These are phyloP conservation scores for Larimichthys polyactis DNA, from an alignment of 2,113 vertebrate genomes.

Conservation along the genomic window DNA sequence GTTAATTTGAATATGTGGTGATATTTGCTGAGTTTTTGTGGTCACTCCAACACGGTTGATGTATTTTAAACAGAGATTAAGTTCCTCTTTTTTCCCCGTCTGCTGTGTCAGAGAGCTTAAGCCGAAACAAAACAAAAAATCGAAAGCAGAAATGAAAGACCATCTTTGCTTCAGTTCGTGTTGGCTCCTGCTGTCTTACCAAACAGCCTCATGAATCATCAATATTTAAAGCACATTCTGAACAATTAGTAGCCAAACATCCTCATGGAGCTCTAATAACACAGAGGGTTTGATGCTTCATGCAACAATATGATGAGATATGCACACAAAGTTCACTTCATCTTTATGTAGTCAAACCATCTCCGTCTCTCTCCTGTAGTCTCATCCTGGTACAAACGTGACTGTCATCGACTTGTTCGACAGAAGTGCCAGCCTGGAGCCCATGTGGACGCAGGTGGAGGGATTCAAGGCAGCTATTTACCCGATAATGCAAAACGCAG, in stretches of 20 bases:
- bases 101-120: neutral
- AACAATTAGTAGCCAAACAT: constrained; percentile 10
- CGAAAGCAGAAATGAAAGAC: constrained; percentile 7
- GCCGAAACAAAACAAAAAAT: neutral
- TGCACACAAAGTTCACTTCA: neutral
- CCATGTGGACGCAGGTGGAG: constrained; percentile 92
- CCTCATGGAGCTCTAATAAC: neutral
- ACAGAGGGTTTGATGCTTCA: neutral
- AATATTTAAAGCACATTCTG: constrained; percentile 27
- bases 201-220: constrained; percentile 13
- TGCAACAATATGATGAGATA: neutral
- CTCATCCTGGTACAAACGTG: constrained; percentile 91
- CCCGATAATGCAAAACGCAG: constrained; percentile 91
- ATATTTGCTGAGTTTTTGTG: neutral
- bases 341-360: neutral
- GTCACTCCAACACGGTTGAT: neutral
- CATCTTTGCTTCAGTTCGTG: constrained; percentile 12
- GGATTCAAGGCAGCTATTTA: constrained; percentile 89
- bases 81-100: constrained; percentile 44
- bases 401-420: constrained; percentile 92
- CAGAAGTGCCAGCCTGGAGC: constrained; percentile 87
- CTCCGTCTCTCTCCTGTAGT: constrained; percentile 74
- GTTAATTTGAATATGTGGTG: neutral
- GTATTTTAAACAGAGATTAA: neutral
- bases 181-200: neutral